A percentile compares a stretch with the other conserved stretches of the same genome.
These are phyloP conservation scores for Calliopsis andreniformis DNA, from an alignment of 1,140 invertebrate species.

Conservation along the genomic window DNA sequence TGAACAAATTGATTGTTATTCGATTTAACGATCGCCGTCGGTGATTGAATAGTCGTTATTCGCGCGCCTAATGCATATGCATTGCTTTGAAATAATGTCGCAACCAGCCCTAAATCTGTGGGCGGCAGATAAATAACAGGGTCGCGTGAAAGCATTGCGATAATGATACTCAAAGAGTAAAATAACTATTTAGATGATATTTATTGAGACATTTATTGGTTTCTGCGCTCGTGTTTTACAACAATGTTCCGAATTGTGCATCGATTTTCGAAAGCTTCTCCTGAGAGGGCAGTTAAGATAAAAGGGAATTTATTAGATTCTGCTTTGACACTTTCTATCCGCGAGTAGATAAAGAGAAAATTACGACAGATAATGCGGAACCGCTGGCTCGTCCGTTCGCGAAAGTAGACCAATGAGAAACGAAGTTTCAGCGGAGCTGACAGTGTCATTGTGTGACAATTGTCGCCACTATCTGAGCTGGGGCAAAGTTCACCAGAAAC, in stretches of 20 bases:
- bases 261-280: background rate
- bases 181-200: background rate
- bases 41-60: too few relatives aligned
- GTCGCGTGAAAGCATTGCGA: too few relatives aligned
- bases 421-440: background rate
- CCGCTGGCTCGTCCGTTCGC: slow-evolving; percentile 4
- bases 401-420: background rate
- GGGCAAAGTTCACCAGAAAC: too few relatives aligned
- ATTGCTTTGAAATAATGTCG: too few relatives aligned
- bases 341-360: background rate
- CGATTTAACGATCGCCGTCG: too few relatives aligned
- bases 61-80: too few relatives aligned
- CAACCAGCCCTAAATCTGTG: too few relatives aligned
- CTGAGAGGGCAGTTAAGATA: slow-evolving; percentile 8
- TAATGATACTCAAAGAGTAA: too few relatives aligned
- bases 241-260: background rate
- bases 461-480: too few relatives aligned
- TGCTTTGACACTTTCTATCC: background rate
- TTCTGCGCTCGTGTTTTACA: background rate
- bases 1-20: too few relatives aligned
- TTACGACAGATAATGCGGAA: slow-evolving; percentile 2
- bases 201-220: slow-evolving; percentile 1
- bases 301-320: background rate
- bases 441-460: background rate
- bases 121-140: too few relatives aligned